A percentile compares a stretch with the other conserved stretches of the same genome.
Evolutionary conservation across 2,113 vertebrate species (phyloP).

Genomic region (Syngnathus scovelli): DNA sequence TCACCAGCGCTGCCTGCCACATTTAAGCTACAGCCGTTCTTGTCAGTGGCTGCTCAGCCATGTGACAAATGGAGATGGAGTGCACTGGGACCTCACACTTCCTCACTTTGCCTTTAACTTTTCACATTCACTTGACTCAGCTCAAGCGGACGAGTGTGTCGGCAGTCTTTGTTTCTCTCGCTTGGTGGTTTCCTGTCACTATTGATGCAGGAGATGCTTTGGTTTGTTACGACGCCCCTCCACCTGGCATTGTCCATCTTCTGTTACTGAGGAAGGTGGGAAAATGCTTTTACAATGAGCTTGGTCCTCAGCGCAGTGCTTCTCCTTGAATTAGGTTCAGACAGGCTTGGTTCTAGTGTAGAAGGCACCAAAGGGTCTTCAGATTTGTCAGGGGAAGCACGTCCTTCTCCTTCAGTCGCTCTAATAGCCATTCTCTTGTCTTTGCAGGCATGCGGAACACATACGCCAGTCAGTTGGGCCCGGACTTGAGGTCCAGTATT

Average conservation of each 20-base stretch:
- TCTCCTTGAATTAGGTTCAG: slow-evolving; percentile 32
- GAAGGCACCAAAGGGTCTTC: slow-evolving; percentile 6
- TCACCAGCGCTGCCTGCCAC: neutral
- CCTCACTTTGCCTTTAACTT: neutral
- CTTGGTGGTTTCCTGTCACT: slow-evolving; percentile 25
- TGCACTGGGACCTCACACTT: neutral
- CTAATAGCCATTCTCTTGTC: slow-evolving; percentile 5
- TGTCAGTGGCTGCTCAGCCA: neutral
- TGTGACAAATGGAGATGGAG: slow-evolving; percentile 3
- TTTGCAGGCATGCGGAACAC: slow-evolving; percentile 83
- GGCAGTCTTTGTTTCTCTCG: slow-evolving; percentile 17
- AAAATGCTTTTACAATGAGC: no score
- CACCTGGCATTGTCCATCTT: slow-evolving; percentile 9
- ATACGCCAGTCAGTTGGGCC: slow-evolving; percentile 85
- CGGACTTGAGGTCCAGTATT: slow-evolving; percentile 80
- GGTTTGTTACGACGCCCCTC: neutral
- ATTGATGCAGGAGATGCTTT: slow-evolving; percentile 14
- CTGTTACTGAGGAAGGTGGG: neutral
- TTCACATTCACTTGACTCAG: slow-evolving; percentile 9
- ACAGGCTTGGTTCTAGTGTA: slow-evolving; percentile 44
- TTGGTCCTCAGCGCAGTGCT: slow-evolving; percentile 36
- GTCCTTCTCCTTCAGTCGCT: slow-evolving; percentile 21
- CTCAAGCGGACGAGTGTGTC: slow-evolving; percentile 32
- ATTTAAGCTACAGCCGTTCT: neutral
- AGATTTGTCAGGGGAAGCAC: slow-evolving; percentile 20